Percentiles rank a stretch among this genome's conserved stretches.
These are phyloP conservation scores for Volucella zonaria DNA, from an alignment of 2,888 invertebrate genomes.

Conservation along the genomic window DNA sequence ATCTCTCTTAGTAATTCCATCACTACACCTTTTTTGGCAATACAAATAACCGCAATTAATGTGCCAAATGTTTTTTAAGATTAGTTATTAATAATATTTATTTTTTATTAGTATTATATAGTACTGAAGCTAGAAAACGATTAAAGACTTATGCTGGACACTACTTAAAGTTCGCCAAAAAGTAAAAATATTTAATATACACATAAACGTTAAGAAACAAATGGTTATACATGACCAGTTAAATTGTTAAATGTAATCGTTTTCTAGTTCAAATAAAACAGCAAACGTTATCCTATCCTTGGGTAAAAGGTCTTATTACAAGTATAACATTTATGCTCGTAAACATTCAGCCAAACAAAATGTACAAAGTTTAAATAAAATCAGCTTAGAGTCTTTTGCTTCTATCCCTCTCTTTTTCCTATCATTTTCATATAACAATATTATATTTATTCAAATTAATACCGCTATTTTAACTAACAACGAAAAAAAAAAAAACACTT, in stretches of 20 bases:
- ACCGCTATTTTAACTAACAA: conserved; percentile 34
- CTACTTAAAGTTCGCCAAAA: not conserved
- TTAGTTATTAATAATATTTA: conserved; percentile 57
- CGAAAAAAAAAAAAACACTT: not conserved
- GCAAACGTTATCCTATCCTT: conserved; percentile 55
- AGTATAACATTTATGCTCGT: conserved; percentile 30
- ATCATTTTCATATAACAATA: conserved; percentile 15
- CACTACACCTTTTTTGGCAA: conserved; percentile 30
- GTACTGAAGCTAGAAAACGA: conserved; percentile 36
- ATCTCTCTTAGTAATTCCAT: not conserved
- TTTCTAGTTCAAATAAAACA: conserved; percentile 10
- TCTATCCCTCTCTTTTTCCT: conserved; percentile 11
- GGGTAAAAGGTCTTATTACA: conserved; percentile 67
- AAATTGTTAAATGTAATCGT: conserved; percentile 17
- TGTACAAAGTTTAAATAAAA: conserved; percentile 49
- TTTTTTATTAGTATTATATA: conserved; percentile 31
- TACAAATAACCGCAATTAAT: conserved; percentile 39
- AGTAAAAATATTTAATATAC: too few species aligned
- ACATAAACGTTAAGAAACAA: too few species aligned
- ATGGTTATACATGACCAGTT: not conserved
- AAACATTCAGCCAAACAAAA: conserved; percentile 30
- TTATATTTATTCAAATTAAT: conserved; percentile 12
- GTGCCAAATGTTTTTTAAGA: conserved; percentile 67
- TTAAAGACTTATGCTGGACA: conserved; percentile 20
- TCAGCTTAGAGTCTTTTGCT: conserved; percentile 3